phyloP scores from a whole-genome alignment of 2,888 invertebrate species.

The Bugula neritina region DNA sequence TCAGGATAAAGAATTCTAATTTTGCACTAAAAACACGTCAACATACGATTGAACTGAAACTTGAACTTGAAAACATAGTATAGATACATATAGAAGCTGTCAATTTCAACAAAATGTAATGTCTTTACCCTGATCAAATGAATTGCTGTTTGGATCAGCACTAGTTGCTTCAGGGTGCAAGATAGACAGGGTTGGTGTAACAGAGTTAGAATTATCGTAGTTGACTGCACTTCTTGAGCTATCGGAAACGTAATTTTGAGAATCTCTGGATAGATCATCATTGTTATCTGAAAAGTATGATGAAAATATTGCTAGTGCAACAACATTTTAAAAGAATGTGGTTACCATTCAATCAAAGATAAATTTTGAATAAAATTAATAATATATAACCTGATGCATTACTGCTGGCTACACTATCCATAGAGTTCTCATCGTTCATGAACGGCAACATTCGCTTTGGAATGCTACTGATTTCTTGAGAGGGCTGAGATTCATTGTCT shows the following conservation, averaged over 20 bases:
- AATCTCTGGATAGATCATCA: constrained; percentile 24
- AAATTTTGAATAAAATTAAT: background rate
- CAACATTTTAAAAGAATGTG: background rate
- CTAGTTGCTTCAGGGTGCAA: background rate
- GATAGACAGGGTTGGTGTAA: background rate
- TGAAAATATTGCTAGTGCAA: background rate
- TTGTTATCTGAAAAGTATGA: background rate
- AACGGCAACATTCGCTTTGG: constrained; percentile 14
- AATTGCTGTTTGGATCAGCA: background rate
- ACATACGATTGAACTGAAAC: too few species aligned
- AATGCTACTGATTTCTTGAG: background rate
- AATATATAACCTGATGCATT: constrained; percentile 12
- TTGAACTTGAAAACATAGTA: too few species aligned
- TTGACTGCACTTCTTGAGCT: constrained; percentile 11
- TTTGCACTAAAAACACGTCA: too few species aligned
- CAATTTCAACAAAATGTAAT: too few species aligned
- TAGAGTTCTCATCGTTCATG: constrained; percentile 18
- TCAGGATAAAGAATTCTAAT: too few species aligned
- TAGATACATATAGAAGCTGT: too few species aligned
- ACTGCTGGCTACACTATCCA: constrained; percentile 21
- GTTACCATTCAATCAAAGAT: background rate
- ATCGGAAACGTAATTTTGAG: constrained; percentile 12
- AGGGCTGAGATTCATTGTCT: constrained; percentile 7
- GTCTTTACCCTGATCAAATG: background rate
- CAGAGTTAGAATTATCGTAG: background rate